Conservation (phyloP, 2,113 vertebrate genomes). For the Ciconia maguari region DNA sequence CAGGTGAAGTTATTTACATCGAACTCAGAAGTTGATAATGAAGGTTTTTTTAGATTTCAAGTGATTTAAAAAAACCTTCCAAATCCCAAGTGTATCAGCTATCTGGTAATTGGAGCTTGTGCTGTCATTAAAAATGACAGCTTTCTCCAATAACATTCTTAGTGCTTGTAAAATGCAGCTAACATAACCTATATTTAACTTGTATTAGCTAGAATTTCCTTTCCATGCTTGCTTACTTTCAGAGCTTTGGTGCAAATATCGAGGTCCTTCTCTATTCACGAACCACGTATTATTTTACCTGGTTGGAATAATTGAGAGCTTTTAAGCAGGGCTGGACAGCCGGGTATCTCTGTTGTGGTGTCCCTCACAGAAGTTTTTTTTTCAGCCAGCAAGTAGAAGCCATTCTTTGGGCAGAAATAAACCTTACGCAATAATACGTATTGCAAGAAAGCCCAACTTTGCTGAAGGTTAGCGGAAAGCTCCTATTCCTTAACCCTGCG, state of each 20-base stretch:
- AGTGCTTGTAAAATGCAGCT: slow-evolving; percentile 79
- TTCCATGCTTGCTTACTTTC: slow-evolving; percentile 55
- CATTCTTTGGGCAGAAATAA: slow-evolving; percentile 40
- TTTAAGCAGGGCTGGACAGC: slow-evolving; percentile 13
- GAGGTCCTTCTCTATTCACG: neutral
- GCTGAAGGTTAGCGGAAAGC: neutral
- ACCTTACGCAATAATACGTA: neutral
- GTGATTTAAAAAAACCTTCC: slow-evolving; percentile 58
- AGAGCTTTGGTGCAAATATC: slow-evolving; percentile 1
- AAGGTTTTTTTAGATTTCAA: slow-evolving; percentile 74
- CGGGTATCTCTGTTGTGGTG: neutral
- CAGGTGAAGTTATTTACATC: slow-evolving; percentile 72
- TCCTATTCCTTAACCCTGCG: neutral
- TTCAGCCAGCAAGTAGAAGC: slow-evolving; percentile 49
- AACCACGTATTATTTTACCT: neutral
- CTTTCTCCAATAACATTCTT: slow-evolving; percentile 77
- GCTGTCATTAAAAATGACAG: slow-evolving; percentile 84
- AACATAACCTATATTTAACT: slow-evolving; percentile 80
- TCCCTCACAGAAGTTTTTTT: slow-evolving; percentile 3
- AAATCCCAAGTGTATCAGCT: slow-evolving; percentile 75
- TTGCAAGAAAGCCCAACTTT: slow-evolving; percentile 1
- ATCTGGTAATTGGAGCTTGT: slow-evolving; percentile 80
- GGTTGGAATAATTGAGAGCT: slow-evolving; percentile 26
- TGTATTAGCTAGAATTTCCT: slow-evolving; percentile 69
- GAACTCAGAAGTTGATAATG: slow-evolving; percentile 67